phyloP scores from a whole-genome alignment of 92 coral and sea anemone species.

The Parazoanthus darwini region DNA sequence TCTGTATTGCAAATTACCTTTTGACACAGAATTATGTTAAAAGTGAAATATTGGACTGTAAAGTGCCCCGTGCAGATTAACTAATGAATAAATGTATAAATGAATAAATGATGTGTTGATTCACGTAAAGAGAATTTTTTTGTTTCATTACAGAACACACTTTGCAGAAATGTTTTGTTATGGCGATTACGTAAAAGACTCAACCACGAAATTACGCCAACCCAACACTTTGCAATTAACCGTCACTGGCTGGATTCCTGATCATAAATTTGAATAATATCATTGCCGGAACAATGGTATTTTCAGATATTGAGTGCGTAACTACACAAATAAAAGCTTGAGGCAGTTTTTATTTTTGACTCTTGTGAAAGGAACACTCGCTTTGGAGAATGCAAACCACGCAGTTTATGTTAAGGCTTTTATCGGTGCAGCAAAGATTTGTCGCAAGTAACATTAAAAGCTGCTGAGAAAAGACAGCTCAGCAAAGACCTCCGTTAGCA shows the following conservation, averaged over 20 bases:
- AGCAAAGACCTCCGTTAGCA: too few species aligned
- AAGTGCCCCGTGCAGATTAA: background rate
- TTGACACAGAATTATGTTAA: too few species aligned
- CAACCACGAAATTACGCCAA: background rate
- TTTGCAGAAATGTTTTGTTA: background rate
- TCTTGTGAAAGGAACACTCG: background rate
- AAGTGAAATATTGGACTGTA: background rate
- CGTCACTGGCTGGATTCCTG: background rate
- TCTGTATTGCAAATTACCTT: background rate
- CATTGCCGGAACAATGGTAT: background rate
- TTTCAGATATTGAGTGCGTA: background rate
- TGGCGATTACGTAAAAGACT: background rate
- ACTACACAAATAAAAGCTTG: background rate
- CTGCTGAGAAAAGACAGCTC: background rate
- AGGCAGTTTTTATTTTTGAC: too few species aligned
- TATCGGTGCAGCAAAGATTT: background rate
- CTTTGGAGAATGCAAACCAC: background rate
- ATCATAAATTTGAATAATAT: background rate
- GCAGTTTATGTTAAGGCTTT: background rate
- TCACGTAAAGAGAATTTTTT: background rate
- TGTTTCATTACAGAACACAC: background rate
- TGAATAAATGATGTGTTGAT: background rate
- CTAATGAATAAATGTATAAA: too few species aligned
- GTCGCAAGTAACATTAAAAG: background rate
- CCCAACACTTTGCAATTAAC: background rate